Conservation (phyloP, 1,140 invertebrate species). For the Scaptodrosophila lebanonensis region DNA sequence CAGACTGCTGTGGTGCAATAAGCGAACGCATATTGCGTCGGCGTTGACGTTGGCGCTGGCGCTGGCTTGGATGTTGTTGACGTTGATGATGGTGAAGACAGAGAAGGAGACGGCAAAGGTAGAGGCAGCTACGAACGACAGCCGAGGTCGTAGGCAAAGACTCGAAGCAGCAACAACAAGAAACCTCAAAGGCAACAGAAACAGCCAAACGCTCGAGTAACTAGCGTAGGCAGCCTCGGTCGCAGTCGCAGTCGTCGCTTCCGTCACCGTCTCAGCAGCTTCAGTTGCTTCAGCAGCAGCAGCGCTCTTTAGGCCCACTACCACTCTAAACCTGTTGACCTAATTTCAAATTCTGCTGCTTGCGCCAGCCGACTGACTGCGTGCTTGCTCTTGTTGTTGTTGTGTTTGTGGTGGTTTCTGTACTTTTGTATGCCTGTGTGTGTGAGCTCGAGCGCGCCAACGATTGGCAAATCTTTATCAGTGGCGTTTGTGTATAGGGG, state of each 20-base stretch:
- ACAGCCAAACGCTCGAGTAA: conserved; percentile 60
- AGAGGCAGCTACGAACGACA: conserved; percentile 14
- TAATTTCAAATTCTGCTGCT: conserved; percentile 74
- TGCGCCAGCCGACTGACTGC: conserved; percentile 33
- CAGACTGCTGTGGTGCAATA: conserved; percentile 65
- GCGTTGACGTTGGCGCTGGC: conserved; percentile 32
- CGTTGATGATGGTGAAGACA: conserved; percentile 29
- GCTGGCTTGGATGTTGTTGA: conserved; percentile 40
- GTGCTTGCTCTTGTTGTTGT: conserved; percentile 44
- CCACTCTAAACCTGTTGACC: conserved; percentile 71
- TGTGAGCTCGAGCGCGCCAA: conserved; percentile 48
- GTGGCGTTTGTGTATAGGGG: conserved; percentile 22
- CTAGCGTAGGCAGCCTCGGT: conserved; percentile 40
- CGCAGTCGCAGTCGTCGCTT: conserved; percentile 55
- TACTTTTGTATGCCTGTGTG: conserved; percentile 12
- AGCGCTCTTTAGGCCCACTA: conserved; percentile 47
- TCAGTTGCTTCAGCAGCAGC: not conserved
- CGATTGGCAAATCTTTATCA: conserved; percentile 71
- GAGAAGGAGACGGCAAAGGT: conserved; percentile 3
- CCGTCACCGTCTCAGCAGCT: no score
- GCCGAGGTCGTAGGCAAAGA: conserved; percentile 39
- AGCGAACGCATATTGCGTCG: conserved; percentile 71
- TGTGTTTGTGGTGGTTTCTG: conserved; percentile 21
- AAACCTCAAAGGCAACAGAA: conserved; percentile 37
- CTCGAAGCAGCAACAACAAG: conserved; percentile 25